phyloP scores from a whole-genome alignment of 2,888 invertebrate genomes.

The Cerastis rubricosa region DNA sequence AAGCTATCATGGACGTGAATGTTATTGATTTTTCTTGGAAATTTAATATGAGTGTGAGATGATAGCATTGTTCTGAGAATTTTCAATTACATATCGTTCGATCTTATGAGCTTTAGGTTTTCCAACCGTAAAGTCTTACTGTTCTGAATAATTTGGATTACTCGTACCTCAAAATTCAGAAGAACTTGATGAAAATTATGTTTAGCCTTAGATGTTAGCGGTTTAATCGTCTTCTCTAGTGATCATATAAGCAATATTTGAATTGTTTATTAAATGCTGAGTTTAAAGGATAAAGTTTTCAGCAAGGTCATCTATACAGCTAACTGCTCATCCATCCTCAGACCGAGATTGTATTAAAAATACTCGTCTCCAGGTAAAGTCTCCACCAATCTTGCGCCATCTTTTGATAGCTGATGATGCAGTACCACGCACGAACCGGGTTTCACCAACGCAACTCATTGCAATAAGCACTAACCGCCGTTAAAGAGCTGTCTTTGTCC shows the following conservation, averaged over 20 bases:
- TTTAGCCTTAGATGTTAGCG: not conserved
- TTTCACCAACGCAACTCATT: too few species aligned
- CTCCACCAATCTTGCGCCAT: too few species aligned
- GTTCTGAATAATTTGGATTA: not conserved
- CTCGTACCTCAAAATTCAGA: not conserved
- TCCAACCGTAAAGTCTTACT: not conserved
- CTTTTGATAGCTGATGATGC: too few species aligned
- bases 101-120: not conserved
- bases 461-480: too few species aligned
- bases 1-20: not conserved
- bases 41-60: not conserved
- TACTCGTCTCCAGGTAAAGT: too few species aligned
- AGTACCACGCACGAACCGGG: too few species aligned
- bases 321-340: not conserved
- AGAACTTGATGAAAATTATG: not conserved
- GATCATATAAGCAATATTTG: not conserved
- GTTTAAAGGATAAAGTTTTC: not conserved
- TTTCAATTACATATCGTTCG: not conserved
- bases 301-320: too few species aligned
- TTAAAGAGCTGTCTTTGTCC: too few species aligned
- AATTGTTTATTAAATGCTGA: not conserved
- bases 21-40: constrained; percentile 1
- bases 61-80: not conserved
- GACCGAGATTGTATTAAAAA: too few species aligned
- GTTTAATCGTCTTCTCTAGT: not conserved